phyloP scores from a whole-genome alignment of 2,113 vertebrate species.

The Chelonoidis abingdonii region DNA sequence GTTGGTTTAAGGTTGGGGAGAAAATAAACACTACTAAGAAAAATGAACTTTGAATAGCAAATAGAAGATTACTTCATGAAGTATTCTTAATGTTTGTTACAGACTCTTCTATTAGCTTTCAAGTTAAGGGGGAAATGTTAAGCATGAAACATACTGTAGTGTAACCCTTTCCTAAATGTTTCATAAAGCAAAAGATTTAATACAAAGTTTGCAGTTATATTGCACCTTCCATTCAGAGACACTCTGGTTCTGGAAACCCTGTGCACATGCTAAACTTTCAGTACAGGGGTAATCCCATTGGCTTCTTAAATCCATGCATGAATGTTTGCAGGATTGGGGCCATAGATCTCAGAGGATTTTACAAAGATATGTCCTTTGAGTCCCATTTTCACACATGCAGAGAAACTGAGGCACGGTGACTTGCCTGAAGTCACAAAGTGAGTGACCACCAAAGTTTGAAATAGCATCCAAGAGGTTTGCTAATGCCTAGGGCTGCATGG shows the following conservation, averaged over 20 bases:
- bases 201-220: neutral
- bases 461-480: neutral
- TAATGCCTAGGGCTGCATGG: neutral
- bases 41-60: neutral
- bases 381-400: neutral
- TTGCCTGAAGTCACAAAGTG: neutral
- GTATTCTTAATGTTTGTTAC: neutral
- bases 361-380: neutral
- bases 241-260: neutral
- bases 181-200: neutral
- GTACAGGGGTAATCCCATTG: neutral
- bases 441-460: accelerated
- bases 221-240: neutral
- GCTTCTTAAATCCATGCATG: neutral
- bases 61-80: neutral
- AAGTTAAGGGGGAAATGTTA: neutral
- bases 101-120: neutral
- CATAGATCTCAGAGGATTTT: neutral
- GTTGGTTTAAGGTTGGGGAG: neutral
- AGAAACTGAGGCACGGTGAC: neutral
- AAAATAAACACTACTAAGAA: neutral
- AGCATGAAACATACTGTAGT: neutral
- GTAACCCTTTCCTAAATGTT: neutral
- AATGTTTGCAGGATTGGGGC: neutral
- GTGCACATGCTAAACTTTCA: neutral